phyloP scores from a whole-genome alignment of 2,113 vertebrate genomes.

The Hyperoodon ampullatus region DNA sequence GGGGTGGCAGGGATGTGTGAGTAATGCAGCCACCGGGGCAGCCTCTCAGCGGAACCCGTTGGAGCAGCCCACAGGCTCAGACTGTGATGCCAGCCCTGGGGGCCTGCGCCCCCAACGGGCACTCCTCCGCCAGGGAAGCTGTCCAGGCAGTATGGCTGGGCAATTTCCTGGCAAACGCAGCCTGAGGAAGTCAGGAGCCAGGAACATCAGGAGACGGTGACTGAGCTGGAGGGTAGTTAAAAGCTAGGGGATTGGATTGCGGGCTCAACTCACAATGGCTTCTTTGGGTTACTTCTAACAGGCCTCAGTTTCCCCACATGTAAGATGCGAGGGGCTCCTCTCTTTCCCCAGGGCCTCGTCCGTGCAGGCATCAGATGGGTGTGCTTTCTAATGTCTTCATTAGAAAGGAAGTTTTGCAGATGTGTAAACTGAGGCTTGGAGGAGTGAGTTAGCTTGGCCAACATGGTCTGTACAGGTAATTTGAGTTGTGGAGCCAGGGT shows the following conservation, averaged over 20 bases:
- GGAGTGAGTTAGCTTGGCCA: not conserved
- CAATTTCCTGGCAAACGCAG: not conserved
- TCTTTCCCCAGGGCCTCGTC: not conserved
- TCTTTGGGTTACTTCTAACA: not conserved
- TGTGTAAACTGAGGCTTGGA: not conserved
- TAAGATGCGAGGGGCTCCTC: not conserved
- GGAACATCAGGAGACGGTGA: not conserved
- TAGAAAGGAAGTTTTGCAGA: not conserved
- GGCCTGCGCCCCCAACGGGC: not conserved
- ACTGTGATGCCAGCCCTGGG: not conserved
- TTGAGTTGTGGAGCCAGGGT: not conserved
- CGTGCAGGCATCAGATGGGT: not conserved
- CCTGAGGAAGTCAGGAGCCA: not conserved
- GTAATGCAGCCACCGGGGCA: not conserved
- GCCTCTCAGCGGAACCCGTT: not conserved
- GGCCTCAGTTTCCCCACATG: not conserved
- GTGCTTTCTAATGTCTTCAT: not conserved
- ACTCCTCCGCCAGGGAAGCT: not conserved
- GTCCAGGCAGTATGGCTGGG: not conserved
- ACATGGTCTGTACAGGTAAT: fast-evolving
- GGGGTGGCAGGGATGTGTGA: not conserved
- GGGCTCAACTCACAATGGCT: not conserved
- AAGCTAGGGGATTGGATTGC: not conserved
- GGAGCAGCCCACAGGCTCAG: not conserved
- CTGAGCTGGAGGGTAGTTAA: not conserved